Base-by-base conservation (phyloP, 2,113 vertebrate genomes). In the Anoplopoma fimbria region DNA sequence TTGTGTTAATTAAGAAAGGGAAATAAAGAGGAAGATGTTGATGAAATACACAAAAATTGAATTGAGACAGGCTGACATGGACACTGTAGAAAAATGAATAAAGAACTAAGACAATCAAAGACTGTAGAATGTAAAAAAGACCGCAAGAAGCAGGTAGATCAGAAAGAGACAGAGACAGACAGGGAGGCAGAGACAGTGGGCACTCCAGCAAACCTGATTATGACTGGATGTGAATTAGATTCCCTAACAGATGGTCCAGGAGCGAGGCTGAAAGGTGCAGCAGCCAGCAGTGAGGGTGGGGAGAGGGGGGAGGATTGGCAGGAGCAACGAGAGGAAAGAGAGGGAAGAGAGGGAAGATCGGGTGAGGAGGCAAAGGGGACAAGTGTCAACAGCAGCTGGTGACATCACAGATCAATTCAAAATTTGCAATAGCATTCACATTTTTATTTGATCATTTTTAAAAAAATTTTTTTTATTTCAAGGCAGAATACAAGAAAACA, bases 171-270 rank as follows among this genome's bases (percentile, higher is more conserved):
- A 63, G 45, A 76, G 63, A 79, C 64, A 58, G 63, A 89, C 77
- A 87, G 62, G 78, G 77, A 83, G 82, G 57, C 57, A 83, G 85
- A 85, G 72, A 90, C 87, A 72, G 82, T 88, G 96, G 97, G 96
- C 97, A 95, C 97, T 97, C 97, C 95, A 95, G 95, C 96, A 98
- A 98, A 99, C 97, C 97, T 96, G 97, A 98, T 99, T 98, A 98
- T 93, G 91, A 93, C 93, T 94, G 96, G 96, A 97, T 97, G 96
- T 96, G 97, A 98, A 99, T 99, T 97, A 98, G 98, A 97, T 99
- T 97, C 97, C 96, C 96, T 96, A 98, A 97, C 98, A 99, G 98
- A 99, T 99, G 97, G 98, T 95, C 95, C 94, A 83, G 91, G 85
- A 88, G 96, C 96, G 95, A 96, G 96, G 97, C 97, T 97, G 92